Evolutionary conservation across 1,140 invertebrate species (phyloP), one percentile per base, ranked within the genome.

Genomic region (Schmidtea mediterranea): DNA sequence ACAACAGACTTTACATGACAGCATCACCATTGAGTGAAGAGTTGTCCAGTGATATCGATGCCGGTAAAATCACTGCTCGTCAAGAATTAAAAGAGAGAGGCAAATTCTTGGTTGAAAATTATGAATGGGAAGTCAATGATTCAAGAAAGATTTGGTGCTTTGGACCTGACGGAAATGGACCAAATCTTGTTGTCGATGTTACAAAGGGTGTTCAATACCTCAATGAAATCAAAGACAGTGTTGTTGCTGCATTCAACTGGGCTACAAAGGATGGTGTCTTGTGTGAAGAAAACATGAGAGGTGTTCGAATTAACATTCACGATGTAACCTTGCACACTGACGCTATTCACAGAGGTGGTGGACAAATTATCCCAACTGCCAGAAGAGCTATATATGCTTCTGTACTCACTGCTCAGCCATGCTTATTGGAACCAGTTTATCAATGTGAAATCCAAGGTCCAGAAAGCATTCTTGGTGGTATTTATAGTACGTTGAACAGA

Each of bases 121-220:
- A 87, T 68, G 81, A 87, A 48, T 94, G 87, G 61, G 92, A 98
- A 70, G 74, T 90, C 13, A 90, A 82, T 36, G 92, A 98, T 69
- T 86, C 82, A 24, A 78, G 90, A 70, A 98, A 98, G 71, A 95
- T 98, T 72, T 98, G 92, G 92, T 84, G 83, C 67, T 98, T 98
- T 68, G 92, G 92, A 51, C 92, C 92, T 55, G 92, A 98, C 60
- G 83, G 82, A 49, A 92, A 81, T 57, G 92, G 92, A 43, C 86
- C 92, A 53, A 98, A 98, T 69, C 74, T 98, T 55, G 66, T 98
- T 49, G 74, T 95, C 37, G 92, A 98, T 73, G 89, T 83, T 65
- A 89, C 90, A 51, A 97, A 97, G 70, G 92, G 89, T 62, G 73
- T 98, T 78, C 72, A 78, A 82, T 63, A 97, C 83, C 63, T 94